Base-by-base conservation (phyloP, 2,888 invertebrate genomes). In the Tenthredo distinguenda region DNA sequence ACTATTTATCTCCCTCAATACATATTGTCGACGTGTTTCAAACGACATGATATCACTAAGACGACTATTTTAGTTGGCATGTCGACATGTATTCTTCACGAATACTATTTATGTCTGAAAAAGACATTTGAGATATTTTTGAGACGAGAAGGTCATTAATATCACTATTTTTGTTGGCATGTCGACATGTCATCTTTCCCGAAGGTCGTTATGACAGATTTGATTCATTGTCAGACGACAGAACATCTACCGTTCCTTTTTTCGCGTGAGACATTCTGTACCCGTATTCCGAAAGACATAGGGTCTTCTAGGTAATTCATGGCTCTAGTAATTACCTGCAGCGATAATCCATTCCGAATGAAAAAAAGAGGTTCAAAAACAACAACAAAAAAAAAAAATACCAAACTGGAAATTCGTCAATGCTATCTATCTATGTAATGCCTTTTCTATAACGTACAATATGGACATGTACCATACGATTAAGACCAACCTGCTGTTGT, bases 401-500 rank as follows among this genome's bases (percentile, higher is more conserved):
- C 26, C 12, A 26, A 9, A 2, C 9, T 34, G 5, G 4, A 68
- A 68, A 34, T 31, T 18, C 6, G 15, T 15, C 18, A 18, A 68
- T 68, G 21, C 34, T 68, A 68, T 15, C 47, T 47, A 47, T 55
- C 55, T 26, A 26, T 26, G 26, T 1, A 26, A 68, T 34, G 18
- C 34, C 34, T 18, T n/a, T 55, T 18, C 68, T 34, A 31, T 34
- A 34, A 68, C 15, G 34, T 34, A 34, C 68, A 34, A 18, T 68
- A 26, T 15, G 65, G 65, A 68, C 68, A 34, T 68, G 26, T 26
- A 68, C 34, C 68, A 26, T 34, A 68, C 4, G 18, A 74, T 2
- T 10, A 26, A 43, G n/a, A 84, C 85, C 5, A 18, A 84, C 84
- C 82, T 87, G 87, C 47, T 65, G 88, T 87, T 92, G 92, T 84